A percentile compares a stretch with the other conserved stretches of the same genome.
Conservation (phyloP, 2,797 vertebrate species). For the Gallirallus australis region DNA sequence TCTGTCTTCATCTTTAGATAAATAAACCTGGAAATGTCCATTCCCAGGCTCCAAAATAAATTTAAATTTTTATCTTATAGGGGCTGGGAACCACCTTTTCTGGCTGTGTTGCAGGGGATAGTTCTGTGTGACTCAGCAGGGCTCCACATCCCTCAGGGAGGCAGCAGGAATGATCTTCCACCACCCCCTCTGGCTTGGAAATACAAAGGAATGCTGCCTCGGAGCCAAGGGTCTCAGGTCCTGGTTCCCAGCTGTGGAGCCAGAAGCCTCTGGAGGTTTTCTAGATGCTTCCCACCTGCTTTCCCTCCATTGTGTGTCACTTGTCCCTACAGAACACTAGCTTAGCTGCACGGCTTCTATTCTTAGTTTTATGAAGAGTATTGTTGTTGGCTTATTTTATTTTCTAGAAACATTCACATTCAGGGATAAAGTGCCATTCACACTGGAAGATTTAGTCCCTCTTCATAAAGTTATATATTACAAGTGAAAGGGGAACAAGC, state of each 20-base stretch:
- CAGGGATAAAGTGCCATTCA: slow-evolving; percentile 33
- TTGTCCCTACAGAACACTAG: neutral
- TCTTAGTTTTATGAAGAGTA: neutral
- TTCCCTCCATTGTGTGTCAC: neutral
- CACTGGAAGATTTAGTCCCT: slow-evolving; percentile 53
- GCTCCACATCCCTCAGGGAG: neutral
- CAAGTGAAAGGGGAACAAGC: slow-evolving; percentile 67
- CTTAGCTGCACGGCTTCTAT: neutral
- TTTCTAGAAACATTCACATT: neutral
- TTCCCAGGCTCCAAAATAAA: neutral
- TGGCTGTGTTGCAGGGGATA: rapidly evolving
- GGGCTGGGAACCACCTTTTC: rapidly evolving
- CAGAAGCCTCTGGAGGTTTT: neutral
- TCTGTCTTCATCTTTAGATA: neutral
- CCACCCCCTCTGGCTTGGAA: neutral
- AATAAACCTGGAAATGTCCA: neutral
- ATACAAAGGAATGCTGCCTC: rapidly evolving
- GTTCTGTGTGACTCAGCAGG: neutral
- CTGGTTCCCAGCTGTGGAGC: neutral
- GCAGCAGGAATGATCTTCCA: rapidly evolving
- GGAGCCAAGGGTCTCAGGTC: neutral
- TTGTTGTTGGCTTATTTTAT: neutral
- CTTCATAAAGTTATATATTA: slow-evolving; percentile 62
- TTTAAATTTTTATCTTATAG: neutral
- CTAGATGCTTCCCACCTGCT: neutral